Evolutionary conservation across 1,140 invertebrate genomes (phyloP), one percentile per base, ranked within the genome.

Genomic region (Phymastichus coffea): DNA sequence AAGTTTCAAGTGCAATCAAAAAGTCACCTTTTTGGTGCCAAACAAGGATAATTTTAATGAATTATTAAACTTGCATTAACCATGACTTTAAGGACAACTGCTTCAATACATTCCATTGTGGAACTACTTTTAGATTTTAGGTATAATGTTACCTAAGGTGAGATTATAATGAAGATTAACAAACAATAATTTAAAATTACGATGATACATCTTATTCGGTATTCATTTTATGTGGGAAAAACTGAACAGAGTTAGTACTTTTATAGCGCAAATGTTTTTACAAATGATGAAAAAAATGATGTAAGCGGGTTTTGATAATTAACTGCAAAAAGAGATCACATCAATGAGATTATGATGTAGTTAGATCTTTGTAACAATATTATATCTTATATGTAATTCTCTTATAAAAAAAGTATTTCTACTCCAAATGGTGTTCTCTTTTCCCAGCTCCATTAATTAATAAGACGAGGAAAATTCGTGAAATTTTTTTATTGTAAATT

Each of bases 361-460:
- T 76, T 70, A 71, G 66, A 66, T 68, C 71, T 78, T 77, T 80
- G 71, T 80, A 79, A 77, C 71, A 57, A 73, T 67, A 69, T 78
- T 77, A 73, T 78, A 78, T 72, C 73, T 70, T 77, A 72, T 64
- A 78, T 78, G 74, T 79, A 77, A 74, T 72, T 75, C 74, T 76
- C 67, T 67, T 72, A 78, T 78, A 78, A 76, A 61, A 44, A 48
- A 61, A 76, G 73, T 63, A 71, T 78, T 78, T 78, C 74, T 78
- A 79, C 71, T 68, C 69, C 63, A 74, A 65, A 48, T 33, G 56
- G 52, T 59, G 51, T 66, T 61, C 53, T 61, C 59, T 63, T 67
- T 49, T 43, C 30, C 35, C 15, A 23, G 20, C n/a, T n/a, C n/a
- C n/a, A 37, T 7, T 4, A 8, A 6, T 47, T 41, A 4, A 28